Conservation (phyloP, 92 coral and sea anemone genomes). For the Epizoanthus illoricatus region DNA sequence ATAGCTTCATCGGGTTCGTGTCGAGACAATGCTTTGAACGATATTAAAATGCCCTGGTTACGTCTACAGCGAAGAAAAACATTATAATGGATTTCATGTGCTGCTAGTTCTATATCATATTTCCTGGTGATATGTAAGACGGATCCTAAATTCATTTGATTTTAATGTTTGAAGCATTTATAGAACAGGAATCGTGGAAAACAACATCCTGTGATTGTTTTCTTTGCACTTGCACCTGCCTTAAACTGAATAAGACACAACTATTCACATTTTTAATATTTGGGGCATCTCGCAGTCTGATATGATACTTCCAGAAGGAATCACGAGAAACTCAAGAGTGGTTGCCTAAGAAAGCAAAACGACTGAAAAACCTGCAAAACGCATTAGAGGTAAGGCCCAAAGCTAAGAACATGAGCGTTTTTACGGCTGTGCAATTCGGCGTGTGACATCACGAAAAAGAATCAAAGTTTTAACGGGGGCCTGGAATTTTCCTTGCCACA, state of each 20-base stretch:
- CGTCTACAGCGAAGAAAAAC: not conserved
- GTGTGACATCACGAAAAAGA: slow-evolving; percentile 7
- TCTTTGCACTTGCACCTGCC: not conserved
- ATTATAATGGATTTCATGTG: not conserved
- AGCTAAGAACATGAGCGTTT: slow-evolving; percentile 21
- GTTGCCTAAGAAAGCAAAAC: not conserved
- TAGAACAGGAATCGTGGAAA: not conserved
- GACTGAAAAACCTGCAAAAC: slow-evolving; percentile 21
- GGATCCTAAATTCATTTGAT: slow-evolving; percentile 3
- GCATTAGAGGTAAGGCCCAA: slow-evolving; percentile 19
- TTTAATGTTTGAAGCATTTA: slow-evolving; percentile 16
- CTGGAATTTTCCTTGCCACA: not conserved
- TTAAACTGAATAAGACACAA: not conserved
- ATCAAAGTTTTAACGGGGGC: not conserved
- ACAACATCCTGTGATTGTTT: slow-evolving; percentile 13
- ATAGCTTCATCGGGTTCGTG: not conserved
- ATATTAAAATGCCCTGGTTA: not conserved
- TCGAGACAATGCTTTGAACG: slow-evolving; percentile 1
- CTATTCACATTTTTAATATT: not conserved
- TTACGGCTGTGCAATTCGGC: slow-evolving; percentile 17
- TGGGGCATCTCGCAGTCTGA: not conserved
- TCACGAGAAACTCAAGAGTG: not conserved
- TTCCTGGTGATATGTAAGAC: not conserved
- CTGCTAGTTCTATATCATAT: not conserved
- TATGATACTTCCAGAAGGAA: not conserved